Conservation (phyloP, 1,140 invertebrate species). For the Venturia canescens region DNA sequence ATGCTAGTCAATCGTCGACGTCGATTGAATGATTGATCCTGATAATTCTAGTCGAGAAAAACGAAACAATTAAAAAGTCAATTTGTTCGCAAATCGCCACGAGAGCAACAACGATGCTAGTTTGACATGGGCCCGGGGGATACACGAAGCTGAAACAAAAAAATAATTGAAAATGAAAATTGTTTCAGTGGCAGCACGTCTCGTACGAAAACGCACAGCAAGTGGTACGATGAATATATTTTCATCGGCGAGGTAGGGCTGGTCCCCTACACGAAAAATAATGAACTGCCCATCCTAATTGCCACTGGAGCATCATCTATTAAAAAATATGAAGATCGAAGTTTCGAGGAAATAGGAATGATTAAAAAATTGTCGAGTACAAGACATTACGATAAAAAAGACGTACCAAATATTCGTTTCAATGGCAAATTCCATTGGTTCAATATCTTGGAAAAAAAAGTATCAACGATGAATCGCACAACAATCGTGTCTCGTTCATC, state of each 20-base stretch:
- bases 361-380: not conserved
- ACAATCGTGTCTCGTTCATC: not conserved
- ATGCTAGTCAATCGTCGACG: too few relatives aligned
- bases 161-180: conserved; percentile 41
- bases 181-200: conserved; percentile 83
- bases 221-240: conserved; percentile 86
- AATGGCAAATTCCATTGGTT: not conserved
- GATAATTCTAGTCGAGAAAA: too few relatives aligned
- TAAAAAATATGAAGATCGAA: conserved; percentile 54
- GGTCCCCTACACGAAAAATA: conserved; percentile 61
- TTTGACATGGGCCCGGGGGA: too few relatives aligned
- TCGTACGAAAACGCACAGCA: conserved; percentile 84
- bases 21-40: too few relatives aligned
- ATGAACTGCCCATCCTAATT: conserved; percentile 62
- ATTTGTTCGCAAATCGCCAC: not conserved
- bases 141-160: not conserved
- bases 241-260: conserved; percentile 77
- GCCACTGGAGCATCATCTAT: conserved; percentile 56
- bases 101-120: too few relatives aligned
- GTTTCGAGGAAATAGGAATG: not conserved
- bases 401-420: not conserved
- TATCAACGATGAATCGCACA: conserved; percentile 14
- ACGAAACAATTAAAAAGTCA: too few relatives aligned
- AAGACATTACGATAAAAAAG: conserved; percentile 21
- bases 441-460: conserved; percentile 3